Base-by-base conservation (phyloP, 2,888 invertebrate species). In the Steinernema carpocapsae region DNA sequence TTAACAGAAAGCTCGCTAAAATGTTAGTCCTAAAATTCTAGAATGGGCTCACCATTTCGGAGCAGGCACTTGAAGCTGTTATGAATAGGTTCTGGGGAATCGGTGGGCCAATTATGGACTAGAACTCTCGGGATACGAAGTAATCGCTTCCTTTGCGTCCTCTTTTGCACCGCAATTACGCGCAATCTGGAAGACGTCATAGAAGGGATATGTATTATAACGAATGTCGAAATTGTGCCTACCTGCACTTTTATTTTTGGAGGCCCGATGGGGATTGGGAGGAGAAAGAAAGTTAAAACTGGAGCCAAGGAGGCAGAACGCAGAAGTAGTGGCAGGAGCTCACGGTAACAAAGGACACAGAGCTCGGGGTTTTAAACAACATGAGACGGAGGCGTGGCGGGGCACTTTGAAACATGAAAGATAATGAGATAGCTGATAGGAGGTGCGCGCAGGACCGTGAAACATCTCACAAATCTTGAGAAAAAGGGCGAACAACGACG, bases 201-300 rank as follows among this genome's bases (percentile, higher is more conserved):
- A 43, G 43, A 14, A 43, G 43, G n/a, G n/a, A n/a, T n/a, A 43
- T 43, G 43, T 43, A 14, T 12, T 12, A 43, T 43, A 12, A 43
- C 43, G 43, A 14, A 43, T 43, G 43, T 14, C 14, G 14, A 43
- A 43, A 12, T 43, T 7, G 10, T 6, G 56, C 56, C 24, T 56
- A 56, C 56, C 56, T 56, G 56, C 56, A 56, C 56, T 56, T 51
- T 56, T 56, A 22, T 56, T 56, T 6, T 56, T 26, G n/a, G 26
- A 4, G n/a, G 48, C 4, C 6, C n/a, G 7, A 6, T 48, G 48
- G n/a, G 19, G 48, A 17, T 48, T 17, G n/a, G n/a, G 19, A 48
- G 48, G 48, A 48, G 48, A 48, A 48, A 48, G 48, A n/a, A 48
- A 19, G 48, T n/a, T n/a, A n/a, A n/a, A n/a, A n/a, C n/a, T n/a